phyloP scores from a whole-genome alignment of 2,888 invertebrate genomes.

The Lissocephala sabroskyi region DNA sequence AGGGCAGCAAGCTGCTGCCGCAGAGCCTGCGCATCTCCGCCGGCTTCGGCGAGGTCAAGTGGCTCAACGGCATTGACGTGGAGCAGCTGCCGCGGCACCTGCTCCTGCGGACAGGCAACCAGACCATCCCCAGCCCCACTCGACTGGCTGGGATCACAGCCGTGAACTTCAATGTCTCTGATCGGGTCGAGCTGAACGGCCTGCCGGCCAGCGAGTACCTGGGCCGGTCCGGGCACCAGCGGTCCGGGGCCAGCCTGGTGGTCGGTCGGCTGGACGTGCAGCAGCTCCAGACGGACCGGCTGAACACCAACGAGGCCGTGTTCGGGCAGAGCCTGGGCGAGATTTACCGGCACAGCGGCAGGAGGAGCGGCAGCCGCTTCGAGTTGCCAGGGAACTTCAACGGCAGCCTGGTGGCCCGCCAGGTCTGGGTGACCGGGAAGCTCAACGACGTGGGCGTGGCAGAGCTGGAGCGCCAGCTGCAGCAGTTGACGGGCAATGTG shows the following conservation, averaged over 20 bases:
- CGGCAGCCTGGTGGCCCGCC: slow-evolving; percentile 67
- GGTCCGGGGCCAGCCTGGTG: slow-evolving; percentile 35
- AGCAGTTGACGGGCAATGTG: slow-evolving; percentile 59
- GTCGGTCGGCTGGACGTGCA: slow-evolving; percentile 35
- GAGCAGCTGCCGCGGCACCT: slow-evolving; percentile 69
- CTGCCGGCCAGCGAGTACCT: slow-evolving; percentile 25
- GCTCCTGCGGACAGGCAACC: slow-evolving; percentile 72
- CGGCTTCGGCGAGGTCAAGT: slow-evolving; percentile 69
- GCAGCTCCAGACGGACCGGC: slow-evolving; percentile 32
- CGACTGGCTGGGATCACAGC: slow-evolving; percentile 64
- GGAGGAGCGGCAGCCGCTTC: slow-evolving; percentile 26
- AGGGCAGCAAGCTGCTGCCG: slow-evolving; percentile 73
- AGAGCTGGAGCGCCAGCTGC: slow-evolving; percentile 54
- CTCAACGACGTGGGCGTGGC: slow-evolving; percentile 51
- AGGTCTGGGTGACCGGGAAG: slow-evolving; percentile 61
- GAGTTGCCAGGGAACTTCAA: slow-evolving; percentile 48
- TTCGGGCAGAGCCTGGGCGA: slow-evolving; percentile 36
- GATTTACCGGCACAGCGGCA: slow-evolving; percentile 37
- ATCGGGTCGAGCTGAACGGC: slow-evolving; percentile 25
- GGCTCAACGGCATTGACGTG: slow-evolving; percentile 73
- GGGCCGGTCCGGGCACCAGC: slow-evolving; percentile 49
- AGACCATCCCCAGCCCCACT: slow-evolving; percentile 72
- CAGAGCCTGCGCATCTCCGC: slow-evolving; percentile 71
- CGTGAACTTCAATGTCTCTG: slow-evolving; percentile 31
- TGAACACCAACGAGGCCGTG: slow-evolving; percentile 52